Base-by-base conservation (phyloP, 2,797 vertebrate species). In the Cephalopachus bancanus region DNA sequence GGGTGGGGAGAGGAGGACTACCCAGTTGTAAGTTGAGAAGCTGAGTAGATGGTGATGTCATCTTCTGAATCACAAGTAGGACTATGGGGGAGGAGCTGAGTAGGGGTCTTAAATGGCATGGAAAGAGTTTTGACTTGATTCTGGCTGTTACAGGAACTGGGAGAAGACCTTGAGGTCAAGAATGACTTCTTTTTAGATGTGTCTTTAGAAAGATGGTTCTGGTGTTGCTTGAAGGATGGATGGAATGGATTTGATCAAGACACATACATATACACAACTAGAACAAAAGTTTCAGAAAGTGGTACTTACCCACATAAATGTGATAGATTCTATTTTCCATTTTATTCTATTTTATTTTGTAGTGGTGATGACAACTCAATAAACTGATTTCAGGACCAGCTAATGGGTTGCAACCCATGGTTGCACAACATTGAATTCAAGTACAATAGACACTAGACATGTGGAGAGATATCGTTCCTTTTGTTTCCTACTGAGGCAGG, bases 281-380 rank as follows among this genome's bases (percentile, higher is more conserved):
- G 91, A 85, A 65, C 53, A 80, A 72, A 71, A 51, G 17, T 44
- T 94, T 92, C 83, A 37, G 65, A 90, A 90, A 89, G 92, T 30
- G 62, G 9, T 30, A 24, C 22, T 20, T 65, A 74, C 14, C 26
- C 9, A 75, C 12, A 9, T 59, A 72, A 64, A 78, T 26, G 24
- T 64, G 51, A 28, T n/a, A 7, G 4, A 37, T 3, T 85, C 86
- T 55, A n/a, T 55, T 72, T 97, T 75, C 67, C 79, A 16, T 69
- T 78, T 57, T 57, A 49, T 57, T 78, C 53, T 89, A n/a, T 78
- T 67, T 69, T 26, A 49, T 59, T 79, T 71, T 81, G 88, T 64
- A 84, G 16, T 78, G 57, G 88, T 83, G 33, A n/a, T 83, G 12
- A 79, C 74, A 89, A 65, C 6, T 76, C 84, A 92, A 64, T 26